Conservation (phyloP, 2,797 vertebrate species). For the Chelon labrosus region DNA sequence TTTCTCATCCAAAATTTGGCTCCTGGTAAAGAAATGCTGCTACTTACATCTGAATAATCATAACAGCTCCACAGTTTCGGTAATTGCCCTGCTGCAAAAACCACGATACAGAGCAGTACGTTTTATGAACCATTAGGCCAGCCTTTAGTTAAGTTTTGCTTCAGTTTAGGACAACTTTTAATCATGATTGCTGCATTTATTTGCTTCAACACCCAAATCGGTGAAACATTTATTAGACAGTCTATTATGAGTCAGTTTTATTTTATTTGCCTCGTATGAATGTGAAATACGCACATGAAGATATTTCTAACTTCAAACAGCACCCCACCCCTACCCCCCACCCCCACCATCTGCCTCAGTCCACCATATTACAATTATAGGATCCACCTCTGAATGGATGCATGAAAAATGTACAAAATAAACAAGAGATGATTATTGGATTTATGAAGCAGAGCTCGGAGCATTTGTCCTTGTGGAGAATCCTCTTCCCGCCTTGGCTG, state of each 20-base stretch:
- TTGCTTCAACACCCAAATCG: slow-evolving; percentile 20
- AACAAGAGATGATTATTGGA: slow-evolving; percentile 23
- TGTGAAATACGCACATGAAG: neutral
- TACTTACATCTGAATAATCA: slow-evolving; percentile 13
- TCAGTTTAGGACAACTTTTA: slow-evolving; percentile 18
- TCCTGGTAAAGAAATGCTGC: slow-evolving; percentile 3
- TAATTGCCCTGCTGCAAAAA: slow-evolving; percentile 20
- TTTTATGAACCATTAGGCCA: slow-evolving; percentile 13
- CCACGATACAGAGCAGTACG: neutral
- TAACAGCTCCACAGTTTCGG: slow-evolving; percentile 1
- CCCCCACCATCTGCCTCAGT: neutral
- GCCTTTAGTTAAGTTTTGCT: slow-evolving; percentile 18
- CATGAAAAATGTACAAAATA: slow-evolving; percentile 9
- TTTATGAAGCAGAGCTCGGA: slow-evolving; percentile 4
- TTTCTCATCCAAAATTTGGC: neutral
- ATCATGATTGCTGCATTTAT: slow-evolving; percentile 16
- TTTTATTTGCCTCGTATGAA: slow-evolving; percentile 27
- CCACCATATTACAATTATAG: slow-evolving; percentile 1
- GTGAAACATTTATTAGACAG: slow-evolving; percentile 14
- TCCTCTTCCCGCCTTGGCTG: neutral
- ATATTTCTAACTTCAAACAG: neutral
- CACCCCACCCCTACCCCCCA: no score
- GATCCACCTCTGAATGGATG: neutral
- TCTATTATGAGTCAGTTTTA: slow-evolving; percentile 12
- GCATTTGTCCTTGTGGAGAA: slow-evolving; percentile 22